phyloP scores from a whole-genome alignment of 2,888 invertebrate species.

The Nephrotoma guestfalica region DNA sequence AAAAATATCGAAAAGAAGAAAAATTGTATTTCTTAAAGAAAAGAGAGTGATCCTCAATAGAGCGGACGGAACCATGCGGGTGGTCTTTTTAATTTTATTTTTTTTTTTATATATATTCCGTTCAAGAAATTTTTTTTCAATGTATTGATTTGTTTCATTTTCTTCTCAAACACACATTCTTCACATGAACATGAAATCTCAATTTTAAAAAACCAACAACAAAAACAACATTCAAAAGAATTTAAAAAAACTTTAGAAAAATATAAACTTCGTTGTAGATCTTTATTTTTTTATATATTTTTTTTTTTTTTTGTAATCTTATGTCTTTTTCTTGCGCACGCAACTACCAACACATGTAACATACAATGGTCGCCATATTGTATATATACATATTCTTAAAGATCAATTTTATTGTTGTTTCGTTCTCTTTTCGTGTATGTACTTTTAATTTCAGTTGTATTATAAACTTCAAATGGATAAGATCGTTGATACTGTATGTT shows the following conservation, averaged over 20 bases:
- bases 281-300: not conserved
- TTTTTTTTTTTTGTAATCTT: not conserved
- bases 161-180: not conserved
- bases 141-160: not conserved
- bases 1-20: not conserved
- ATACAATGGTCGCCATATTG: not conserved
- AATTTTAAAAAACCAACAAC: not conserved
- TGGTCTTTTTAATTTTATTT: not conserved
- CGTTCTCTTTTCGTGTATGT: not conserved
- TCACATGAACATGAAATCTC: not conserved
- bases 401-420: not conserved
- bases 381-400: not conserved
- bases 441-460: not conserved
- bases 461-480: constrained; percentile 1
- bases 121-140: not conserved
- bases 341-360: not conserved
- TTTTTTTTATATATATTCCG: not conserved
- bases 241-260: not conserved
- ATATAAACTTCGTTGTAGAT: not conserved
- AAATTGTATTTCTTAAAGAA: not conserved
- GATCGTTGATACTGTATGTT: not conserved
- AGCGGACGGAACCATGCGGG: constrained; percentile 4
- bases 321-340: not conserved
- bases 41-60: constrained; percentile 3
- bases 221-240: not conserved